phyloP scores from a whole-genome alignment of 2,113 vertebrate species.

The Scalopus aquaticus region DNA sequence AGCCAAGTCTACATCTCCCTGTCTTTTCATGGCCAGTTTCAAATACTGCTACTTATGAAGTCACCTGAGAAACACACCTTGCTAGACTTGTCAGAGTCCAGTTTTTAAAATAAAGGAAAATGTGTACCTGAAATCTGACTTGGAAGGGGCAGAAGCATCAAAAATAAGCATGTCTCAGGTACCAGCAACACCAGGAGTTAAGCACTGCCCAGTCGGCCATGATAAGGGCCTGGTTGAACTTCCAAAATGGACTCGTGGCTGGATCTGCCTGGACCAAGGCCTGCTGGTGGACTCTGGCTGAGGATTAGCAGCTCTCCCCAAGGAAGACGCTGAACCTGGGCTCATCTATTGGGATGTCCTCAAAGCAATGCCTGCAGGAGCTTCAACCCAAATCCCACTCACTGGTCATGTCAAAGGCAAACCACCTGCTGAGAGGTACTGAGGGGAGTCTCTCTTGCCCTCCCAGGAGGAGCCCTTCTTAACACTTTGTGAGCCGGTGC shows the following conservation, averaged over 20 bases:
- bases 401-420: background rate
- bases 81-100: background rate
- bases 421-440: background rate
- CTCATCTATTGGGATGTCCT: background rate
- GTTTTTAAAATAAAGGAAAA: slow-evolving; percentile 23
- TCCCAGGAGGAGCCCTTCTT: background rate
- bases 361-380: background rate
- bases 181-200: background rate
- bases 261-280: background rate
- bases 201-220: rapidly evolving
- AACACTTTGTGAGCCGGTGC: no score
- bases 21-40: background rate
- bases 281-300: background rate
- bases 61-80: background rate
- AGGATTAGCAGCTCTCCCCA: background rate
- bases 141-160: background rate
- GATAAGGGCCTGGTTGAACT: background rate
- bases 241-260: background rate
- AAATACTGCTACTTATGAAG: slow-evolving; percentile 7
- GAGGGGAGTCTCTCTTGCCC: background rate
- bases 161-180: background rate
- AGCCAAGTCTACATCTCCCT: background rate
- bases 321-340: background rate
- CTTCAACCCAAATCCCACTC: background rate
- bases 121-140: background rate